Conservation (phyloP, 2,797 vertebrate genomes). For the Lepilemur septentrionalis region DNA sequence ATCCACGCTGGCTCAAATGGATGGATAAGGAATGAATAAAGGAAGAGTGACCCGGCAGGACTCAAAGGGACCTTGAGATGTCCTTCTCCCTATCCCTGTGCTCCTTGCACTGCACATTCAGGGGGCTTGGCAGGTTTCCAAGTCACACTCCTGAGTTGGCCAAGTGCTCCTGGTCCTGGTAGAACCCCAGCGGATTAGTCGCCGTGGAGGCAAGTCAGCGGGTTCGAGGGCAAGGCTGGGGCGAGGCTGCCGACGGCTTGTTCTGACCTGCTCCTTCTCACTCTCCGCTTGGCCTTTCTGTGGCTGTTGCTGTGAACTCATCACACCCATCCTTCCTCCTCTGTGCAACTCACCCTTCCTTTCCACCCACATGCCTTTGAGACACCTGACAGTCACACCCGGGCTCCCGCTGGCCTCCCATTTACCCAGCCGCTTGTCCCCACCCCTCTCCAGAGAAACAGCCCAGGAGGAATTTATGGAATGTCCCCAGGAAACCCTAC, state of each 20-base stretch:
- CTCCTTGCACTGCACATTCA: not conserved
- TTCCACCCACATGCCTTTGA: slow-evolving; percentile 36
- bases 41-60: not conserved
- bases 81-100: not conserved
- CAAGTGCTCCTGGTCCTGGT: not conserved
- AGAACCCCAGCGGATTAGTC: not conserved
- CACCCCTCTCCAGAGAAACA: slow-evolving; percentile 43
- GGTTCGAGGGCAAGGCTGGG: slow-evolving; percentile 31
- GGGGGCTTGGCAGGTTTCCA: not conserved
- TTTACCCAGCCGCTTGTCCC: not conserved
- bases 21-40: not conserved
- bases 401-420: not conserved
- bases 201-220: not conserved
- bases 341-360: not conserved
- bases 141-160: not conserved
- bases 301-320: slow-evolving; percentile 53
- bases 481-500: slow-evolving; percentile 76
- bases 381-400: slow-evolving; percentile 23
- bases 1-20: not conserved
- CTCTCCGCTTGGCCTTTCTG: not conserved
- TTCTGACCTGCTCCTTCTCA: not conserved
- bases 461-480: slow-evolving; percentile 71
- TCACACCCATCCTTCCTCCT: not conserved
- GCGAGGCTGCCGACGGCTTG: not conserved
- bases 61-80: not conserved